Percentiles rank a stretch among this genome's conserved stretches.
Evolutionary conservation across 2,113 vertebrate species (phyloP).

Genomic region (Triplophysa dalaica): DNA sequence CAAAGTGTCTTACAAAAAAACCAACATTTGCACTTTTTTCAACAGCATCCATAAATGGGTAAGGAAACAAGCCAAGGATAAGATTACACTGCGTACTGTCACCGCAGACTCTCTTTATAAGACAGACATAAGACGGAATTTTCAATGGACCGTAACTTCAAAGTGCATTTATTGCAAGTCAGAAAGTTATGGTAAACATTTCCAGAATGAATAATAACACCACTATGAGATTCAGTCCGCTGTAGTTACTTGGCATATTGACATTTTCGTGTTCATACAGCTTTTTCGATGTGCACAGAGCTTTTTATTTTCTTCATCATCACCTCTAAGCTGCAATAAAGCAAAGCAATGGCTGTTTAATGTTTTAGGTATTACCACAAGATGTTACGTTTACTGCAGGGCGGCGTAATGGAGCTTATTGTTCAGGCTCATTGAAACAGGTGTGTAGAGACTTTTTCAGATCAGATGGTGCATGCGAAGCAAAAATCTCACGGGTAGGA

Average conservation of each 20-base stretch:
- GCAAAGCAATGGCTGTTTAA: slow-evolving; percentile 24
- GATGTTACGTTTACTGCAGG: slow-evolving; percentile 15
- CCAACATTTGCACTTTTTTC: neutral
- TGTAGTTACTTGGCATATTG: slow-evolving; percentile 45
- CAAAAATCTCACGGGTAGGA: neutral
- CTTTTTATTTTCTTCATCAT: slow-evolving; percentile 54
- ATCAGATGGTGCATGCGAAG: slow-evolving; percentile 7
- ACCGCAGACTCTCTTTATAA: neutral
- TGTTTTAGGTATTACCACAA: slow-evolving; percentile 22
- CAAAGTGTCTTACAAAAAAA: neutral
- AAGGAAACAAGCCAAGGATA: neutral
- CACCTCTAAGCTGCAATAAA: slow-evolving; percentile 34
- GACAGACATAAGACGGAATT: neutral
- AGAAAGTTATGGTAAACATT: slow-evolving; percentile 19
- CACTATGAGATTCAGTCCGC: slow-evolving; percentile 36
- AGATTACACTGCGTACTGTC: neutral
- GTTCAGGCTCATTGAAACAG: neutral
- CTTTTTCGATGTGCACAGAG: slow-evolving; percentile 39
- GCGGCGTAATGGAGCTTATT: slow-evolving; percentile 21
- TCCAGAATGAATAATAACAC: slow-evolving; percentile 34
- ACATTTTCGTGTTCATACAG: slow-evolving; percentile 46
- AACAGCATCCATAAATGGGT: slow-evolving; percentile 18
- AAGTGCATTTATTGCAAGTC: slow-evolving; percentile 18
- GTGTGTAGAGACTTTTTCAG: neutral
- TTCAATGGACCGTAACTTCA: neutral